Base-by-base conservation (phyloP, 2,888 invertebrate genomes). In the Ashinkailepas kermadecensis region DNA sequence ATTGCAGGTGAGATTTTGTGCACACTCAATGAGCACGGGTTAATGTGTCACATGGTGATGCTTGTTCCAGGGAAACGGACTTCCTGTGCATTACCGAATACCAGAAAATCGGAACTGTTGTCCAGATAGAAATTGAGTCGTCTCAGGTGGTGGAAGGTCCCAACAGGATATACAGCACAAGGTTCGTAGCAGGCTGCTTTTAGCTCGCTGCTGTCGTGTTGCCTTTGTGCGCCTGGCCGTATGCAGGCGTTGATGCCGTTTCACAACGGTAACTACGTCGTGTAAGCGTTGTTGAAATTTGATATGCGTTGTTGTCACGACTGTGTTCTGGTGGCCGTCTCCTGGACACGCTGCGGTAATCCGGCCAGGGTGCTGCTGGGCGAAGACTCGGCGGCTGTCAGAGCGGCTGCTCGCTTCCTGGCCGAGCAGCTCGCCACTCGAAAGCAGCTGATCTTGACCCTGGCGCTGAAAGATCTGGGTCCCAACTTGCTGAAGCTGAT, bases 361-460 rank as follows among this genome's bases (percentile, higher is more conserved):
- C 70, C 25, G 23, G 62, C 9, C 81, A 84, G 84, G 81, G 83
- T 83, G 62, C 39, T 84, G 9, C 82, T 84, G 23, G 84, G 84
- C 39, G 82, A 70, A 62, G 84, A 84, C 59, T 78, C 79, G 54
- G 83, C 82, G 39, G 81, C 81, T 18, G 81, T 59, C n/a, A n/a
- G 65, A 3, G 81, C 81, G 21, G 81, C 83, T 10, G 82, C 83
- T n/a, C 82, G 84, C 56, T 81, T 81, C n/a, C 80, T 84, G 54
- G 84, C 83, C 54, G 83, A 83, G 80, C 82, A 82, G 25, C 74
- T 84, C 39, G 74, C 67, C 64, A 57, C 74, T n/a, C 57, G 62
- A 15, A 80, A 80, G 25, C 83, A 83, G 9, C 65, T 83, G n/a
- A 81, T 84, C 15, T 74, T 84, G 7, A 82, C 83, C 23, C 81